Evolutionary conservation across 2,113 vertebrate genomes (phyloP).

Genomic region (Notiomystis cincta): DNA sequence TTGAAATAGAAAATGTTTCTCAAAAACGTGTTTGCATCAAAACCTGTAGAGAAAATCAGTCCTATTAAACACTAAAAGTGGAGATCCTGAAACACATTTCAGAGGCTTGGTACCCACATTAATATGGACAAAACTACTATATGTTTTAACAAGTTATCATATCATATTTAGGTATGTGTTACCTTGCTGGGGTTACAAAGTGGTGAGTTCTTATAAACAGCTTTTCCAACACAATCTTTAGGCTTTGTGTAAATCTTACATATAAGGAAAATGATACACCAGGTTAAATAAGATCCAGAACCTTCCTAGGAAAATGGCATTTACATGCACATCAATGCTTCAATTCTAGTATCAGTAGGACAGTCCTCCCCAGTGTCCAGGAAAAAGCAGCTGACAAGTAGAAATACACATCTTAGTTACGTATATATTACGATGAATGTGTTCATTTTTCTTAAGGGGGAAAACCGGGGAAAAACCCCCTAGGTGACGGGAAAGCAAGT

Average conservation of each 20-base stretch:
- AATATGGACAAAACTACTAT: neutral
- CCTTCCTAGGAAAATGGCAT: neutral
- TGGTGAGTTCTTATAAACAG: neutral
- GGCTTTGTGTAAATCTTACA: neutral
- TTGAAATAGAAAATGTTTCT: neutral
- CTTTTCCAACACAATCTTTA: neutral
- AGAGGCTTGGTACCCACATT: neutral
- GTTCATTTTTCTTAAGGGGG: neutral
- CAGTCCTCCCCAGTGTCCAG: neutral
- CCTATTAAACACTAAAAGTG: neutral
- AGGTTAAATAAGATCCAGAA: neutral
- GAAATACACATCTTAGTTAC: neutral
- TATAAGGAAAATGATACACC: neutral
- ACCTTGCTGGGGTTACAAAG: neutral
- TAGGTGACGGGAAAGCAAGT: neutral
- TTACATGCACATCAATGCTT: neutral
- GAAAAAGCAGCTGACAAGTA: neutral
- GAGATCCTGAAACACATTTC: neutral
- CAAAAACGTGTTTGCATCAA: neutral
- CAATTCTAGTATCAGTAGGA: neutral
- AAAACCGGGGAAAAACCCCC: fast-evolving
- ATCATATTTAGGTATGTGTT: neutral
- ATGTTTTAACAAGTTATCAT: neutral
- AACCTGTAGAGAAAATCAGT: neutral
- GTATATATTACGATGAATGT: fast-evolving